phyloP scores from a whole-genome alignment of 2,888 invertebrate species.

The Orchesellides sinensis region DNA sequence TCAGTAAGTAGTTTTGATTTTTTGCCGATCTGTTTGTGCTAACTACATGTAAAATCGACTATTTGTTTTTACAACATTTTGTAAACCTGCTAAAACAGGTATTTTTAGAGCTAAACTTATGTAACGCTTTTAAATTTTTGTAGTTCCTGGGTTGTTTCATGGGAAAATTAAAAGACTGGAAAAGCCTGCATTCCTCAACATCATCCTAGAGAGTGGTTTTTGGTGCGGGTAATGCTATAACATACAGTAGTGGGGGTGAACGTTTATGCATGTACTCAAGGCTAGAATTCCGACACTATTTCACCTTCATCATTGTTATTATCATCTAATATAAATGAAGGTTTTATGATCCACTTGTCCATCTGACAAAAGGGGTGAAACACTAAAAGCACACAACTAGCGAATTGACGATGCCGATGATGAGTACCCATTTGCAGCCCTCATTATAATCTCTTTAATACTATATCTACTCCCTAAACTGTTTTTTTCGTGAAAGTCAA shows the following conservation, averaged over 20 bases:
- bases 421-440: constrained; percentile 58
- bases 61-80: neutral
- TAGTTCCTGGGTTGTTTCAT: neutral
- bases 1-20: neutral
- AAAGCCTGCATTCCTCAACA: neutral
- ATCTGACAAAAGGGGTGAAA: constrained; percentile 18
- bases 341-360: constrained; percentile 33
- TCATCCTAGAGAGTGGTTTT: neutral
- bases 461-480: constrained; percentile 9
- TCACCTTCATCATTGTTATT: constrained; percentile 52
- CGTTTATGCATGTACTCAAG: neutral
- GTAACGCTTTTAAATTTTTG: neutral
- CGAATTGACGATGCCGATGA: constrained; percentile 28
- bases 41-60: neutral
- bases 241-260: too few relatives aligned
- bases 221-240: too few relatives aligned
- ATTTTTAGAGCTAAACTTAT: neutral
- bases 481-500: constrained; percentile 55
- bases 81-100: neutral
- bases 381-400: neutral
- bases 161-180: constrained; percentile 16
- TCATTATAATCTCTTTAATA: constrained; percentile 26
- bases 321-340: constrained; percentile 18
- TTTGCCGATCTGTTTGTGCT: neutral
- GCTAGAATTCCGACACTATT: constrained; percentile 58